Evolutionary conservation across 2,888 invertebrate species (phyloP).

Genomic region (Phrixothrix hirtus): DNA sequence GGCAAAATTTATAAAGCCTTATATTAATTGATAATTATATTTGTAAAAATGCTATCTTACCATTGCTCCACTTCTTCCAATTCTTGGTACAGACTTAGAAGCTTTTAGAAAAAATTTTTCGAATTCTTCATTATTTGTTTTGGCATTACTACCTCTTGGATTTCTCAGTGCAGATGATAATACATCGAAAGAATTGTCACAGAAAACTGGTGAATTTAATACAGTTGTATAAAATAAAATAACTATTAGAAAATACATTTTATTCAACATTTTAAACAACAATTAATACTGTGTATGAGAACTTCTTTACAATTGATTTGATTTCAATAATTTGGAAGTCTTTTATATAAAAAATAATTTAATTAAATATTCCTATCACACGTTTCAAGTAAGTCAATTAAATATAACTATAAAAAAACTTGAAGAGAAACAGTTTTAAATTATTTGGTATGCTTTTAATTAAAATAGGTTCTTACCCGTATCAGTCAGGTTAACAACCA

Average conservation of each 20-base stretch:
- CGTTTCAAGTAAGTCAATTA: slow-evolving; percentile 5
- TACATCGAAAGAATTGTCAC: slow-evolving; percentile 1
- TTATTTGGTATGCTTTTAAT: slow-evolving; percentile 9
- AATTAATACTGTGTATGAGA: background rate
- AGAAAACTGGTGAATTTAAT: slow-evolving; percentile 1
- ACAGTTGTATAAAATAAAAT: slow-evolving; percentile 7
- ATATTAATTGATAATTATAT: too few species aligned
- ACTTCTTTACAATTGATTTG: background rate
- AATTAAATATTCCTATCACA: slow-evolving; percentile 17
- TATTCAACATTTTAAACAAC: slow-evolving; percentile 4
- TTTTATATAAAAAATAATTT: slow-evolving; percentile 13
- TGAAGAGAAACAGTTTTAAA: background rate
- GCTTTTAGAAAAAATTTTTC: slow-evolving; percentile 58
- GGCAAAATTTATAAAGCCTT: too few species aligned
- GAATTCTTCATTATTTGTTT: slow-evolving; percentile 50
- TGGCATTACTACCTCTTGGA: slow-evolving; percentile 35
- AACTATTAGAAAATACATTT: slow-evolving; percentile 5
- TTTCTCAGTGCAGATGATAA: slow-evolving; percentile 1
- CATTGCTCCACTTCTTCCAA: slow-evolving; percentile 51
- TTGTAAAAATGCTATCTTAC: slow-evolving; percentile 12
- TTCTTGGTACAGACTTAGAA: slow-evolving; percentile 57
- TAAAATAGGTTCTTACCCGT: background rate
- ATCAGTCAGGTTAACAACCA: background rate
- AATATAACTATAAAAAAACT: background rate
- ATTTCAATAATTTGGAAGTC: background rate